These are phyloP conservation scores for Campodea augens DNA, from an alignment of 1,140 invertebrate species.

Conservation along the genomic window DNA sequence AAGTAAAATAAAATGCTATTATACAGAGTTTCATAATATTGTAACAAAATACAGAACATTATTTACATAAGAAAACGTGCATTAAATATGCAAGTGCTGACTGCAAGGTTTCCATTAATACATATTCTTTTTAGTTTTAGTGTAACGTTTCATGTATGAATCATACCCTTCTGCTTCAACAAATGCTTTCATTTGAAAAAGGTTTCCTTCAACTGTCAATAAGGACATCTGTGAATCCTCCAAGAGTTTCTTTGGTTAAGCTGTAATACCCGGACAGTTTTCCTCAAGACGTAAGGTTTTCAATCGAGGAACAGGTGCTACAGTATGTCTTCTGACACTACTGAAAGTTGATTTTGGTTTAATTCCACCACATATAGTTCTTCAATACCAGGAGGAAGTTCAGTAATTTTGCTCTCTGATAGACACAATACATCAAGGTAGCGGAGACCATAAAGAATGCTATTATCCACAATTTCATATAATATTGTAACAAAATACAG, in stretches of 20 bases:
- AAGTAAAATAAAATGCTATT: too few species aligned
- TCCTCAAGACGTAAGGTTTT: constrained; percentile 87
- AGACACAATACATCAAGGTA: constrained; percentile 79
- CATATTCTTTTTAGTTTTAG: too few species aligned
- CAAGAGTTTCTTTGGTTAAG: constrained; percentile 55
- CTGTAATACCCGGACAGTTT: constrained; percentile 71
- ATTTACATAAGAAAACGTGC: too few species aligned
- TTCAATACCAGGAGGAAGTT: constrained; percentile 46
- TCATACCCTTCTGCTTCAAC: constrained; percentile 77
- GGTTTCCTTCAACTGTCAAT: constrained; percentile 76
- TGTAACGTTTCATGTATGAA: too few species aligned
- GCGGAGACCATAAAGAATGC: constrained; percentile 56
- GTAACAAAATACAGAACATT: too few species aligned
- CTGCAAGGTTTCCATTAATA: too few species aligned
- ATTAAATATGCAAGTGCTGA: too few species aligned
- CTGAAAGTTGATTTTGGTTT: constrained; percentile 74
- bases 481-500: too few species aligned
- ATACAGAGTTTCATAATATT: too few species aligned
- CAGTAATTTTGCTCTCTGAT: constrained; percentile 67
- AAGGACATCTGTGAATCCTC: constrained; percentile 74
- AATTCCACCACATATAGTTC: constrained; percentile 66
- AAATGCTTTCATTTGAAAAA: constrained; percentile 85
- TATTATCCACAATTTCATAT: too few species aligned
- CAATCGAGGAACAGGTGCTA: constrained; percentile 58
- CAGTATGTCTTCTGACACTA: constrained; percentile 61